Evolutionary conservation across 2,113 vertebrate species (phyloP), one percentile per base, ranked within the genome.

Genomic region (Gymnobelideus leadbeateri): DNA sequence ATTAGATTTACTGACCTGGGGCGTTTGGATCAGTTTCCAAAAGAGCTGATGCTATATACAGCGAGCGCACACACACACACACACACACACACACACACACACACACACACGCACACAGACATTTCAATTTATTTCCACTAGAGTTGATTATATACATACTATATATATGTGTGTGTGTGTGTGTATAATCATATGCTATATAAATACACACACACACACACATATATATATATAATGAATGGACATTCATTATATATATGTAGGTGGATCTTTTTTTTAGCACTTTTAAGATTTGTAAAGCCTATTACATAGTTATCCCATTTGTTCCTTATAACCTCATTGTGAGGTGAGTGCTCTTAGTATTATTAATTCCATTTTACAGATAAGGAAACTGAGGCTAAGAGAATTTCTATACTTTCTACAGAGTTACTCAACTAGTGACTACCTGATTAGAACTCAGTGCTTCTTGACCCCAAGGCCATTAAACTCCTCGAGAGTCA

Each of bases 1-100:
- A 94, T 95, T 46, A 61, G 92, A 93, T 23, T 43, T 21, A 92
- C 12, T 37, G 24, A 5, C 50, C 37, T 90, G n/a, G 89, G 54
- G 37, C 54, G 3, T 89, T 94, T 91, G n/a, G 93, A 95, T 51
- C 89, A 89, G 94, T 93, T 16, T 43, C 16, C 23, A 77, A 14
- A 90, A 46, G 16, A 89, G 57, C 94, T 91, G 57, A 23, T 9
- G 91, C 55, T 4, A 55, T 89, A 51, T 53, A 5, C 47, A 93
- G n/a, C 50, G 55, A 0, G 93, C 90, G 21, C 6, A 54, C 4
- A 68, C 16, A 47, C 91, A 91, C 43, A 77, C 0, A 94, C 89
- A 26, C 2, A 54, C 4, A 68, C 37, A 51, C 52, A 90, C 3
- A 92, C n/a, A n/a, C n/a, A n/a, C n/a, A n/a, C n/a, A n/a, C n/a